These are phyloP conservation scores for Electrophaes corylata DNA, from an alignment of 2,888 invertebrate species.

Conservation along the genomic window DNA sequence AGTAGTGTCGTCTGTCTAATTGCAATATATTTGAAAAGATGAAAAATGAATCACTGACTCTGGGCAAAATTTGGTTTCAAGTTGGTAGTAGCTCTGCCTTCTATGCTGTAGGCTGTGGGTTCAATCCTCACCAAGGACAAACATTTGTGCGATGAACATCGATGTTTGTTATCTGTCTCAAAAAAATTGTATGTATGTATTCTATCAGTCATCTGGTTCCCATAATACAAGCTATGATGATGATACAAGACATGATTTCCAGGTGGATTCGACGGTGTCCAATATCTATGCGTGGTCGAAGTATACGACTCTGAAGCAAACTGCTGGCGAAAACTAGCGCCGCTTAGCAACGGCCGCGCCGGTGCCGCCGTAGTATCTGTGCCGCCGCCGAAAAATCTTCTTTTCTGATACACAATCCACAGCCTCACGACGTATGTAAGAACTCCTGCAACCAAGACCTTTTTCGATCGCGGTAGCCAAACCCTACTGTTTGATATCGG, in stretches of 20 bases:
- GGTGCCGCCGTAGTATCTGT: slow-evolving; percentile 93
- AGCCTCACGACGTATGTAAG: slow-evolving; percentile 49
- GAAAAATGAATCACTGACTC: background rate
- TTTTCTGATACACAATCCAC: slow-evolving; percentile 62
- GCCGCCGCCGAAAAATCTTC: slow-evolving; percentile 69
- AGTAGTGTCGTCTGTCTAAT: too few species aligned
- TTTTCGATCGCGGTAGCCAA: slow-evolving; percentile 20
- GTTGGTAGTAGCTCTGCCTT: too few species aligned
- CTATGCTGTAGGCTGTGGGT: too few species aligned
- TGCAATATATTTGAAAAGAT: too few species aligned
- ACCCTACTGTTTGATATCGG: slow-evolving; percentile 28
- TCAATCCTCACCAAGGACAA: too few species aligned
- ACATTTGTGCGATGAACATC: too few species aligned
- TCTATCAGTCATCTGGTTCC: too few species aligned
- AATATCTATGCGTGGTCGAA: slow-evolving; percentile 94
- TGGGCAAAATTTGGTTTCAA: background rate
- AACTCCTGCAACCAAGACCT: slow-evolving; percentile 22
- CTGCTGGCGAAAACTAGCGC: slow-evolving; percentile 91
- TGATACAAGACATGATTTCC: slow-evolving; percentile 10
- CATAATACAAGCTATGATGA: too few species aligned
- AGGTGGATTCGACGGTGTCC: slow-evolving; percentile 96
- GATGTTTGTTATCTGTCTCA: too few species aligned
- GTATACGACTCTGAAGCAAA: slow-evolving; percentile 93
- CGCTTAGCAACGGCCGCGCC: slow-evolving; percentile 92
- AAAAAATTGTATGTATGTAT: too few species aligned